phyloP scores from a whole-genome alignment of 2,113 vertebrate species.

The Macaca nemestrina region DNA sequence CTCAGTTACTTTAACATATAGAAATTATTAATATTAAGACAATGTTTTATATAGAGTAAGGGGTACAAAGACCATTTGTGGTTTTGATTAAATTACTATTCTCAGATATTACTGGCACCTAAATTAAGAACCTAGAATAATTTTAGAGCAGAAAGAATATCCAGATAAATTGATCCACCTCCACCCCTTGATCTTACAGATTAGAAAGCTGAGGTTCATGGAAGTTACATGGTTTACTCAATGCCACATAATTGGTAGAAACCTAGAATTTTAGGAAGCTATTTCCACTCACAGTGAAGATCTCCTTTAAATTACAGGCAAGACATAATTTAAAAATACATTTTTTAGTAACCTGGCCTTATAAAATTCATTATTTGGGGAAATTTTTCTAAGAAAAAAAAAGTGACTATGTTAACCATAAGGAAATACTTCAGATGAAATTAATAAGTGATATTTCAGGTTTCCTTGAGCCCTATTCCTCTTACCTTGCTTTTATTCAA shows the following conservation, averaged over 20 bases:
- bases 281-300: background rate
- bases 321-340: background rate
- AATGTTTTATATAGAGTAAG: background rate
- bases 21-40: background rate
- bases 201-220: background rate
- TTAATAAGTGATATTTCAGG: background rate
- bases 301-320: constrained; percentile 20
- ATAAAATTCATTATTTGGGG: background rate
- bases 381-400: background rate
- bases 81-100: background rate
- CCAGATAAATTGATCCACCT: background rate
- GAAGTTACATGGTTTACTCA: background rate
- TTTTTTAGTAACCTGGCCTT: background rate
- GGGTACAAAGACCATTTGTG: background rate
- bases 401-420: background rate
- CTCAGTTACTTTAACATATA: background rate
- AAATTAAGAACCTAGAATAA: constrained; percentile 4
- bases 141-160: background rate
- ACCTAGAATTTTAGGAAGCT: background rate
- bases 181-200: background rate
- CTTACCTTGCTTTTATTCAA: background rate
- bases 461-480: background rate
- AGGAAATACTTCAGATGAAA: background rate
- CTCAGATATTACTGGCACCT: background rate
- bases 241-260: background rate